These are phyloP conservation scores for Copidosoma floridanum DNA, from an alignment of 1,140 invertebrate species.

Conservation along the genomic window DNA sequence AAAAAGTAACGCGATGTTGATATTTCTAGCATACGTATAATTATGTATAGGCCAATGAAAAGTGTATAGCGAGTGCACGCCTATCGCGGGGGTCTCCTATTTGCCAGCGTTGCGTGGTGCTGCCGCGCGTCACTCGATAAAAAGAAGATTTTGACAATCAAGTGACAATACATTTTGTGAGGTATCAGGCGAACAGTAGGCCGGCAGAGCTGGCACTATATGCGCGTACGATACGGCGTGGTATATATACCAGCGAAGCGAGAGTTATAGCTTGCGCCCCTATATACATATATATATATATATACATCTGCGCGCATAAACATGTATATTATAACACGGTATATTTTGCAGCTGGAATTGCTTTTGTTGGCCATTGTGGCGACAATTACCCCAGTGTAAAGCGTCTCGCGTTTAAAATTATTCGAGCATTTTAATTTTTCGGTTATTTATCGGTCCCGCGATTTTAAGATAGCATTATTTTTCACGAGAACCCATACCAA, in stretches of 20 bases:
- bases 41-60: not conserved
- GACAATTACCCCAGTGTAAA: too few species aligned
- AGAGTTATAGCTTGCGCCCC: too few species aligned
- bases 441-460: too few species aligned
- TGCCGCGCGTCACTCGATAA: slow-evolving; percentile 32
- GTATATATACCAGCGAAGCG: not conserved
- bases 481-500: too few species aligned
- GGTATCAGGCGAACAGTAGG: slow-evolving; percentile 40
- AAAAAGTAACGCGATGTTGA: not conserved
- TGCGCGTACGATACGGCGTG: not conserved
- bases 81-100: not conserved
- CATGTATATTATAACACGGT: too few species aligned
- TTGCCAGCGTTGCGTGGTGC: not conserved
- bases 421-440: too few species aligned
- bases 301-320: not conserved
- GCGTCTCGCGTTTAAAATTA: too few species aligned
- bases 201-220: not conserved
- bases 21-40: not conserved
- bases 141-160: slow-evolving; percentile 53
- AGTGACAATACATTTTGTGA: slow-evolving; percentile 54
- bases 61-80: not conserved
- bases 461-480: too few species aligned
- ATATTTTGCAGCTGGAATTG: too few species aligned
- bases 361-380: too few species aligned
- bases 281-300: not conserved